Evolutionary conservation across 2,113 vertebrate genomes (phyloP).

Genomic region (Burhinus bistriatus): DNA sequence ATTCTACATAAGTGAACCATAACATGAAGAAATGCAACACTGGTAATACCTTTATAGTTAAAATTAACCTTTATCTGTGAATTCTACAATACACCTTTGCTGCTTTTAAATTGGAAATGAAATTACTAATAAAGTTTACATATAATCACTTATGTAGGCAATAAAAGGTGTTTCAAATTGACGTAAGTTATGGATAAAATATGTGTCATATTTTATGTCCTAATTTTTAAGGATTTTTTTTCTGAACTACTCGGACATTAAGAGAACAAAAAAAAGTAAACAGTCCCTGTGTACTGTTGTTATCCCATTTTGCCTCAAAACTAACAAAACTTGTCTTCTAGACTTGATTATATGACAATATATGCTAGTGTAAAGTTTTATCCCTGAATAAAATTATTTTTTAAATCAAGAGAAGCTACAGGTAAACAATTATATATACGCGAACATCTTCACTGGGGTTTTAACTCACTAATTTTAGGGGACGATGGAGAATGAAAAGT

Average conservation of each 20-base stretch:
- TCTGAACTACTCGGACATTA: neutral
- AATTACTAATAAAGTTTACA: constrained; percentile 64
- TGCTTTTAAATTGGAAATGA: constrained; percentile 63
- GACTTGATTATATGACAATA: neutral
- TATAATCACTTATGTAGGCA: constrained; percentile 63
- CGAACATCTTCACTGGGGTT: neutral
- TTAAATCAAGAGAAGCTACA: neutral
- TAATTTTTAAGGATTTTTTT: neutral
- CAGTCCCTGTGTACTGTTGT: neutral
- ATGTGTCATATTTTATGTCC: constrained; percentile 57
- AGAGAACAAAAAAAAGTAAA: neutral
- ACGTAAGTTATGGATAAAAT: constrained; percentile 50
- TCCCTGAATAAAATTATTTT: neutral
- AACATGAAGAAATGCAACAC: constrained; percentile 57
- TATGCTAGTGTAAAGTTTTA: neutral
- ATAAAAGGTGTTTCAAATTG: constrained; percentile 60
- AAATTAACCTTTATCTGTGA: constrained; percentile 53
- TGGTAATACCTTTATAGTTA: constrained; percentile 51
- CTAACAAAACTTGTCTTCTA: neutral
- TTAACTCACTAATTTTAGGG: neutral
- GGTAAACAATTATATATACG: neutral
- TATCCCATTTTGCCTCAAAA: neutral
- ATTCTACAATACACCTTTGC: constrained; percentile 45
- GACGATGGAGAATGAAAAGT: neutral
- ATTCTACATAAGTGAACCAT: constrained; percentile 53